Percentiles rank a stretch among this genome's conserved stretches.
phyloP scores from a whole-genome alignment of 2,888 invertebrate species.

The Drosophila anomalata region DNA sequence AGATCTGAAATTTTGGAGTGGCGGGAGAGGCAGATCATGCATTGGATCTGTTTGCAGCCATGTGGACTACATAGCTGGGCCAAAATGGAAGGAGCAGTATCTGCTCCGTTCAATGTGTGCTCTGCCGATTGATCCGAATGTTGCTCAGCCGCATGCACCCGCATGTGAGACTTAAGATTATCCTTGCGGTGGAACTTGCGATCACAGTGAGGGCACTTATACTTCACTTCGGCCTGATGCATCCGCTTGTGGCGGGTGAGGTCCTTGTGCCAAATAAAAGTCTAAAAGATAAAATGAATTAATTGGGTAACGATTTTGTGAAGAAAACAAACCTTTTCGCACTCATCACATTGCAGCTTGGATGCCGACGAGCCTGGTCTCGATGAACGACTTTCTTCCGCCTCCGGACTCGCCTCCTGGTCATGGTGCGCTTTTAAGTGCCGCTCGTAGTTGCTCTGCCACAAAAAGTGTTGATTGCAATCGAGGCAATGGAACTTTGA shows the following conservation, averaged over 20 bases:
- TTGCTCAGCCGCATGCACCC: conserved; percentile 84
- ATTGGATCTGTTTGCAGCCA: conserved; percentile 81
- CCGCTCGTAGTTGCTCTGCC: conserved; percentile 76
- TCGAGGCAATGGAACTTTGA: conserved; percentile 68
- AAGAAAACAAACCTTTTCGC: conserved; percentile 84
- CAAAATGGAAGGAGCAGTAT: conserved; percentile 32
- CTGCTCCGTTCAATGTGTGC: conserved; percentile 2
- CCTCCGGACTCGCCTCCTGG: neutral
- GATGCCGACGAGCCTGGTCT: conserved; percentile 63
- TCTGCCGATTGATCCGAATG: conserved; percentile 17
- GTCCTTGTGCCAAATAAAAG: conserved; percentile 87
- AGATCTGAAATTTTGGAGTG: conserved; percentile 80
- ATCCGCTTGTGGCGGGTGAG: conserved; percentile 87
- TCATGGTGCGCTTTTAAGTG: conserved; percentile 62
- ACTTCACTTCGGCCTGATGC: conserved; percentile 84
- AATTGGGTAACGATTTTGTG: neutral
- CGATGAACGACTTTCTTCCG: conserved; percentile 54
- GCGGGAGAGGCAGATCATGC: conserved; percentile 82
- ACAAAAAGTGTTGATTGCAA: conserved; percentile 79
- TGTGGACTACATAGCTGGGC: conserved; percentile 75
- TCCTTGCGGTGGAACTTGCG: conserved; percentile 86
- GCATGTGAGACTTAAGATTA: conserved; percentile 86
- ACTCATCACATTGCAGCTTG: conserved; percentile 86
- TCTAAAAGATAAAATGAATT: conserved; percentile 22
- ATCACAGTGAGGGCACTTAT: conserved; percentile 86